Percentiles rank a stretch among this genome's conserved stretches.
phyloP scores from a whole-genome alignment of 2,797 vertebrate species.

The Onychomys arenicola region DNA sequence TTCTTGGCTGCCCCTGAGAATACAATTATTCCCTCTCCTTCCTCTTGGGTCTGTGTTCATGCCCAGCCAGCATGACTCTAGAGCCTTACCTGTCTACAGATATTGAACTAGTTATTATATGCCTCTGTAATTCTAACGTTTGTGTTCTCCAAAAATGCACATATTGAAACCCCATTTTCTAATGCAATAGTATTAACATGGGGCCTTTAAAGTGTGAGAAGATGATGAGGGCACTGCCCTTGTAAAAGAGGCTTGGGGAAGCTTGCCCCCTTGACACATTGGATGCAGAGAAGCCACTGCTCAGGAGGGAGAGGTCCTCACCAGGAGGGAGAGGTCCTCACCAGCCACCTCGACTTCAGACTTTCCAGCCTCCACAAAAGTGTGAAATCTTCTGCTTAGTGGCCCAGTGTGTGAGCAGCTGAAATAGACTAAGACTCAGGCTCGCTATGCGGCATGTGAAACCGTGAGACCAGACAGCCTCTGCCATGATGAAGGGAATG shows the following conservation, averaged over 20 bases:
- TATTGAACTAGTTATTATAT: background rate
- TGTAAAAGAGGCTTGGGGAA: background rate
- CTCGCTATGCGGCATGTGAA: background rate
- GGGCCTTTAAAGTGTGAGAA: background rate
- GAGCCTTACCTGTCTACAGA: background rate
- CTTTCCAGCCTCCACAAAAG: background rate
- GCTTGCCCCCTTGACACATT: background rate
- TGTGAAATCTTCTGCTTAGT: background rate
- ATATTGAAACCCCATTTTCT: background rate
- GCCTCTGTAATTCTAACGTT: background rate
- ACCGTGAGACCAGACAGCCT: background rate
- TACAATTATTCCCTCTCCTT: no score
- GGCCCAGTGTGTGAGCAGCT: background rate
- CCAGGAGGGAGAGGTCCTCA: background rate
- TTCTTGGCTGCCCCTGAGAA: background rate
- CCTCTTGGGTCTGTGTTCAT: constrained; percentile 14
- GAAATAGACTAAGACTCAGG: background rate
- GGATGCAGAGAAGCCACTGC: background rate
- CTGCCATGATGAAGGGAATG: background rate
- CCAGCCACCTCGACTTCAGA: background rate
- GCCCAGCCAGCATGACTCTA: background rate
- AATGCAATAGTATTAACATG: background rate
- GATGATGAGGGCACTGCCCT: background rate
- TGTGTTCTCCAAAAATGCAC: background rate
- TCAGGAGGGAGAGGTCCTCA: background rate